phyloP scores from a whole-genome alignment of 2,797 vertebrate genomes.

The Diceros bicornis region DNA sequence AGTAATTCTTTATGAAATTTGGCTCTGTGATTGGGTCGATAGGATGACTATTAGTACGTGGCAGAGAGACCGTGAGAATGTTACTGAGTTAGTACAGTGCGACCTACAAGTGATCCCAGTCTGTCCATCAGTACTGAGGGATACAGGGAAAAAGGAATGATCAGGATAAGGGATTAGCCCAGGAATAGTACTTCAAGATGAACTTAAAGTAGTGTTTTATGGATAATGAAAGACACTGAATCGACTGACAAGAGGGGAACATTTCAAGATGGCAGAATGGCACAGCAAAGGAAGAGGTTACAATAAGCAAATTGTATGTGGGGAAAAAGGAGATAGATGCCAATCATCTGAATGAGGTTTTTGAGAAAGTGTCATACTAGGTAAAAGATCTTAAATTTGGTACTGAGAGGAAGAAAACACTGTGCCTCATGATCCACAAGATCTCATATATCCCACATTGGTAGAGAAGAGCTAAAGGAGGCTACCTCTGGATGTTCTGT shows the following conservation, averaged over 20 bases:
- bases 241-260: not conserved
- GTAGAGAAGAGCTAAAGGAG: not conserved
- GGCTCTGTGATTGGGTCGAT: not conserved
- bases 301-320: not conserved
- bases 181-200: not conserved
- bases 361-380: not conserved
- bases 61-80: not conserved
- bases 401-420: not conserved
- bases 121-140: not conserved
- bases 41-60: not conserved
- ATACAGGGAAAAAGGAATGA: not conserved
- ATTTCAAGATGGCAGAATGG: not conserved
- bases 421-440: not conserved
- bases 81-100: not conserved
- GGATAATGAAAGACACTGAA: not conserved
- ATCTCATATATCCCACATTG: not conserved
- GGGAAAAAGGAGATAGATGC: not conserved
- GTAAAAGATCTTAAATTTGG: slow-evolving; percentile 6
- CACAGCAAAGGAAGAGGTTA: not conserved
- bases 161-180: not conserved
- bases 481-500: slow-evolving; percentile 54
- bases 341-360: not conserved
- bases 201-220: slow-evolving; percentile 10
- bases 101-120: not conserved
- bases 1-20: slow-evolving; percentile 35